phyloP scores from a whole-genome alignment of 2,113 vertebrate genomes.

The Dipodomys ordii region DNA sequence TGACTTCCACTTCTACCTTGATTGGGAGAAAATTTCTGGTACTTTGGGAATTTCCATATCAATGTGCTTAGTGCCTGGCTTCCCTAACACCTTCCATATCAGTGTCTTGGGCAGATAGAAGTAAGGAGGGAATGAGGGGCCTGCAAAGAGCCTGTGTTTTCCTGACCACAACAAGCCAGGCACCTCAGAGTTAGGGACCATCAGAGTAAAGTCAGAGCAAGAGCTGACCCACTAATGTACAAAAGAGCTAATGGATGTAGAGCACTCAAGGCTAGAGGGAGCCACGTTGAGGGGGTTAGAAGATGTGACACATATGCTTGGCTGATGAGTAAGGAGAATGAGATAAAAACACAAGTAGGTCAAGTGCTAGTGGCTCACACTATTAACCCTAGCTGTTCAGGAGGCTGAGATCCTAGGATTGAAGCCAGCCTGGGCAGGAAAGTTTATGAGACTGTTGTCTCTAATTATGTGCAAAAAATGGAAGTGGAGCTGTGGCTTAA shows the following conservation, averaged over 20 bases:
- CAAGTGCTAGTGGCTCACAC: no score
- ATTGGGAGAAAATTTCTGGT: not conserved
- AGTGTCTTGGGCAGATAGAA: conserved; percentile 33
- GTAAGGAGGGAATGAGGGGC: not conserved
- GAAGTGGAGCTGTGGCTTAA: no score
- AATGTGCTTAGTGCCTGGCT: not conserved
- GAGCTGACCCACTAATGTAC: not conserved
- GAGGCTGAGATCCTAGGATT: no score
- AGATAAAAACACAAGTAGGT: not conserved
- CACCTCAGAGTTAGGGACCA: not conserved
- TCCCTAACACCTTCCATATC: not conserved
- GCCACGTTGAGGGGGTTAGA: no score
- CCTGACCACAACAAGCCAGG: not conserved
- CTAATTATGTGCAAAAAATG: no score
- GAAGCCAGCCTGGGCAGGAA: no score
- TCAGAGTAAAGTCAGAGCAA: not conserved
- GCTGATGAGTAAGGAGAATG: not conserved
- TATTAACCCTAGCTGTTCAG: no score
- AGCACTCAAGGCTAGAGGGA: not conserved
- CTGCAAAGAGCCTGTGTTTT: not conserved
- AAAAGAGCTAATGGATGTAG: not conserved
- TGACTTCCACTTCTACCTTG: not conserved
- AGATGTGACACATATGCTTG: conserved; percentile 11
- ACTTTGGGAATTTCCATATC: not conserved
- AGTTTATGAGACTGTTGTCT: no score